phyloP scores from a whole-genome alignment of 2,113 vertebrate genomes.

The Camelus bactrianus region DNA sequence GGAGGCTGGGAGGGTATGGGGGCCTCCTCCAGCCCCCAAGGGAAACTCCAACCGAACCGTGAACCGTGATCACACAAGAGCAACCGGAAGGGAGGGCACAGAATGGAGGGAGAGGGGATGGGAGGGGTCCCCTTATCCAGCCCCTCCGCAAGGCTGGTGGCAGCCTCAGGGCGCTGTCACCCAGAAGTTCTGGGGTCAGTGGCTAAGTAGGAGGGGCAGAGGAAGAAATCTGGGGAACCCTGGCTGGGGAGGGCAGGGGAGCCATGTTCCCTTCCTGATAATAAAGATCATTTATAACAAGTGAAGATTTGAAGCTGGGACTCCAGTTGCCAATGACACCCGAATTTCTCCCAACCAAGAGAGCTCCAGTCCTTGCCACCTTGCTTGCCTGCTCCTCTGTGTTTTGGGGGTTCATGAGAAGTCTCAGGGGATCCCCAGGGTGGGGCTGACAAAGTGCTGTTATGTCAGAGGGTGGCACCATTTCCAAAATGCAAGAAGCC shows the following conservation, averaged over 20 bases:
- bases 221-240: too few relatives aligned
- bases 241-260: neutral
- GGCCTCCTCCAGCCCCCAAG: neutral
- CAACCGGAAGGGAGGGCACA: neutral
- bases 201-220: neutral
- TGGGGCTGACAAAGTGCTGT: neutral
- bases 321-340: neutral
- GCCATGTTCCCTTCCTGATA: neutral
- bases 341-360: neutral
- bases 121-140: neutral
- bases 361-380: neutral
- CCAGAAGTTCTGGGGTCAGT: neutral
- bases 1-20: neutral
- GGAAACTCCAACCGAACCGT: neutral
- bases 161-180: neutral
- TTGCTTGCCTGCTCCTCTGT: neutral
- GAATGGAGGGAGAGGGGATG: too few relatives aligned
- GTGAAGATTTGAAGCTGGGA: neutral
- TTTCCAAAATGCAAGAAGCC: slow-evolving; percentile 59
- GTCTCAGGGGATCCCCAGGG: neutral
- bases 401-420: neutral
- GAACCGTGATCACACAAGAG: neutral
- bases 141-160: neutral
- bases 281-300: neutral
- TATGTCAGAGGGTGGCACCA: neutral